Conservation (phyloP, 1,140 invertebrate species). For the Euborellia annulipes region DNA sequence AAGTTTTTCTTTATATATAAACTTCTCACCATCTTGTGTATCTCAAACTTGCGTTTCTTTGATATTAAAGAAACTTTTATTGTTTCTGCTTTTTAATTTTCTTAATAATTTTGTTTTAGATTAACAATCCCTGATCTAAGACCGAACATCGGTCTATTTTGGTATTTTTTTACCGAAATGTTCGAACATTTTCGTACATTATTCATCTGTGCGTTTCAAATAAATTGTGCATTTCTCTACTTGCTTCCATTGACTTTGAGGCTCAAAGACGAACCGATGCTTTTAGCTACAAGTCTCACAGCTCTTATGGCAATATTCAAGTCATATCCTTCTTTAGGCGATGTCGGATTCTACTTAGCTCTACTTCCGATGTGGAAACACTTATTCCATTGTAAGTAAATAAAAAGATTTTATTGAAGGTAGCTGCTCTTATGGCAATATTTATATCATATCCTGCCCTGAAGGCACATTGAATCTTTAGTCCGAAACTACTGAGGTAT, state of each 20-base stretch:
- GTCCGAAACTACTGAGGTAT: too few species aligned
- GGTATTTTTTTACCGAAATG: constrained; percentile 99
- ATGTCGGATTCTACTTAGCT: constrained; percentile 83
- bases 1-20: too few species aligned
- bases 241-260: constrained; percentile 73
- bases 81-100: constrained; percentile 1
- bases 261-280: constrained; percentile 70
- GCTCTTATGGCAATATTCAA: constrained; percentile 84
- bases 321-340: constrained; percentile 90
- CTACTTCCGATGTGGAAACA: constrained; percentile 84
- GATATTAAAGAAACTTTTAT: background rate
- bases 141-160: constrained; percentile 95
- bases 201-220: constrained; percentile 93
- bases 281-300: constrained; percentile 71
- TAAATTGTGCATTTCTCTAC: constrained; percentile 84
- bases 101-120: constrained; percentile 30
- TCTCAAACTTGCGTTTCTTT: constrained; percentile 23
- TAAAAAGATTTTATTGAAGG: too few species aligned
- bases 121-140: constrained; percentile 80
- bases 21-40: too few species aligned
- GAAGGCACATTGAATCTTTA: too few species aligned
- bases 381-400: constrained; percentile 72
- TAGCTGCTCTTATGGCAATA: too few species aligned
- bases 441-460: too few species aligned
- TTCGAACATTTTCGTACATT: constrained; percentile 95